Conservation (phyloP, 2,797 vertebrate species). For the Orestias chungarensis region DNA sequence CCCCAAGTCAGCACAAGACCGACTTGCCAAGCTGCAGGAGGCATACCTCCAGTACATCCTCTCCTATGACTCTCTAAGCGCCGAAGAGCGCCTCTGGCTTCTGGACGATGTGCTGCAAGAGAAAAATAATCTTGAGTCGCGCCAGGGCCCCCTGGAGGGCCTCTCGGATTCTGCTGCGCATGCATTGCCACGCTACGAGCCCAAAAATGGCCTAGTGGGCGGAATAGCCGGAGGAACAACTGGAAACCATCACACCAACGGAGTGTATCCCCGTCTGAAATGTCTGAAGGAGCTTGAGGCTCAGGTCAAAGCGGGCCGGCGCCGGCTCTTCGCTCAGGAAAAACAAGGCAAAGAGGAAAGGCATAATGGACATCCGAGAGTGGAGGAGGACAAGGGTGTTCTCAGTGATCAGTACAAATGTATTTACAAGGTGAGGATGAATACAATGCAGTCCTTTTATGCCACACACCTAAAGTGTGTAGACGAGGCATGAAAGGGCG, state of each 20-base stretch:
- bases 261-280: conserved; percentile 90
- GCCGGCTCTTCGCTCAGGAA: conserved; percentile 98
- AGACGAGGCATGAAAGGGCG: conserved; percentile 12
- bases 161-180: conserved; percentile 86
- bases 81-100: conserved; percentile 90
- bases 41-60: conserved; percentile 99
- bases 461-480: conserved; percentile 17
- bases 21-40: conserved; percentile 98
- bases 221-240: conserved; percentile 68
- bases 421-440: conserved; percentile 90
- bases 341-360: conserved; percentile 90
- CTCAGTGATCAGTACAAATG: conserved; percentile 98
- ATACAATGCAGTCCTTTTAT: conserved; percentile 18
- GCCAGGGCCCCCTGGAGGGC: conserved; percentile 93
- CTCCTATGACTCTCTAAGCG: conserved; percentile 92
- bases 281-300: conserved; percentile 91
- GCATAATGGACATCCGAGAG: conserved; percentile 82
- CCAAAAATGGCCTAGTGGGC: conserved; percentile 89
- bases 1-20: conserved; percentile 97
- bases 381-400: conserved; percentile 85
- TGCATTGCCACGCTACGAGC: conserved; percentile 95
- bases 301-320: conserved; percentile 91
- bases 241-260: conserved; percentile 80
- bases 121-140: conserved; percentile 92
- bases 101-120: conserved; percentile 93